Percentiles rank a stretch among this genome's conserved stretches.
phyloP scores from a whole-genome alignment of 2,113 vertebrate species.

The Centropus unirufus region DNA sequence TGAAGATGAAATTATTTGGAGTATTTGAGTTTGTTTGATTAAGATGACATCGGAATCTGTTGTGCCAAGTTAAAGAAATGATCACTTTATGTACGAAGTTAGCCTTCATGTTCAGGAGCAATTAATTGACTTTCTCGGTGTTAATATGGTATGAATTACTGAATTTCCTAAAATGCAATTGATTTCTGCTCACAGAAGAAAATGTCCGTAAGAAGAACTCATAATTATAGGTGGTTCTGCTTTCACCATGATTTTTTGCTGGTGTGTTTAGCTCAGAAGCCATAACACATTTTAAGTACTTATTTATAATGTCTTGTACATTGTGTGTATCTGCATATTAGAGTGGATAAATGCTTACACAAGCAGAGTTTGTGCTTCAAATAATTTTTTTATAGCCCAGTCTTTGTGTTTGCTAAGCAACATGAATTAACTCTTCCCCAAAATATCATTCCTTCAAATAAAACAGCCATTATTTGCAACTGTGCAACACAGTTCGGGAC shows the following conservation, averaged over 20 bases:
- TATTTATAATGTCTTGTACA: constrained; percentile 32
- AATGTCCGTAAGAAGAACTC: neutral
- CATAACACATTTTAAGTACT: neutral
- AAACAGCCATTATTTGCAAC: neutral
- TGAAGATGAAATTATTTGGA: neutral
- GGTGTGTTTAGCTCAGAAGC: neutral
- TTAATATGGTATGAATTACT: neutral
- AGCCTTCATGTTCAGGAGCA: neutral
- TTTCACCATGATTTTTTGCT: constrained; percentile 18
- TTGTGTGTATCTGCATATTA: constrained; percentile 12
- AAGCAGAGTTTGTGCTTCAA: constrained; percentile 4
- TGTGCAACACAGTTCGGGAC: neutral
- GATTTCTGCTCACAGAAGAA: neutral
- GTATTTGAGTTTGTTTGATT: neutral
- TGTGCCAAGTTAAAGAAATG: neutral
- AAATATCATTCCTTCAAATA: neutral
- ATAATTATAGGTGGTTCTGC: neutral
- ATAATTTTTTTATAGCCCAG: neutral
- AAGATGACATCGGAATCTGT: neutral
- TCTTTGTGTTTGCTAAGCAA: constrained; percentile 9
- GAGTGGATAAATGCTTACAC: constrained; percentile 46
- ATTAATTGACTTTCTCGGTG: neutral
- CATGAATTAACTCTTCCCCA: neutral
- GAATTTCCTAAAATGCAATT: neutral
- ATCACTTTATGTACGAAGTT: neutral